These are phyloP conservation scores for Gymnoscopelus microlampas DNA, from an alignment of 2,797 vertebrate species.

Conservation along the genomic window DNA sequence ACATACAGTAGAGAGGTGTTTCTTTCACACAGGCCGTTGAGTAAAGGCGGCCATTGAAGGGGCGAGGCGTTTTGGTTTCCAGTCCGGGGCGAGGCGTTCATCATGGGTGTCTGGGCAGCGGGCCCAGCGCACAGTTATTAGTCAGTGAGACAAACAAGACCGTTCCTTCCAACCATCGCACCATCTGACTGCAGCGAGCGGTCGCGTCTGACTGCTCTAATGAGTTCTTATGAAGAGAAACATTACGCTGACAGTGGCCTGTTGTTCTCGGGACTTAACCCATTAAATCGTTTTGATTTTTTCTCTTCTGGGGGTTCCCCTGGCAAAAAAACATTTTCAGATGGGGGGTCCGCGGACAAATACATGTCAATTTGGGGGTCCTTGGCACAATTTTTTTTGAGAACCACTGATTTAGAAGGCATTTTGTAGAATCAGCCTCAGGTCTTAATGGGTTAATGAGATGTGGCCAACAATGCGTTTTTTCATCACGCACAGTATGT, in stretches of 20 bases:
- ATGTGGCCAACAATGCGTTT: conserved; percentile 68
- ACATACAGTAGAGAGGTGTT: no score
- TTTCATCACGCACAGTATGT: conserved; percentile 54
- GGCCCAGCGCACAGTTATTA: conserved; percentile 73
- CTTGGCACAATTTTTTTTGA: no score
- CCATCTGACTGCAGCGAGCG: conserved; percentile 78
- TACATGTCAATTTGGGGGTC: no score
- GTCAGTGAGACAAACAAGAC: conserved; percentile 76
- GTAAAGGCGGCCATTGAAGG: conserved; percentile 19
- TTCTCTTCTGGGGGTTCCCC: no score
- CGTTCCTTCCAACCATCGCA: conserved; percentile 15
- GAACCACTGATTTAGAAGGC: no score
- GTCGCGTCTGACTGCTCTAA: conserved; percentile 74
- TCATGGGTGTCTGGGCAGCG: conserved; percentile 71
- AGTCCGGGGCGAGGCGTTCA: conserved; percentile 55
- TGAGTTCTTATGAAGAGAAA: conserved; percentile 77
- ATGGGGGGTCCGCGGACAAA: no score
- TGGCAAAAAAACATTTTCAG: no score
- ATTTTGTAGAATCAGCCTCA: no score
- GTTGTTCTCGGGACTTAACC: conserved; percentile 54
- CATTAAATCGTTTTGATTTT: no score
- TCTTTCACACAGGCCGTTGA: conserved; percentile 2
- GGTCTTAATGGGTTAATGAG: conserved; percentile 64
- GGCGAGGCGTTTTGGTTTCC: conserved; percentile 28
- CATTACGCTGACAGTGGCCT: conserved; percentile 61